Evolutionary conservation across 2,797 vertebrate species (phyloP).

Genomic region (Enteromius radiatus): DNA sequence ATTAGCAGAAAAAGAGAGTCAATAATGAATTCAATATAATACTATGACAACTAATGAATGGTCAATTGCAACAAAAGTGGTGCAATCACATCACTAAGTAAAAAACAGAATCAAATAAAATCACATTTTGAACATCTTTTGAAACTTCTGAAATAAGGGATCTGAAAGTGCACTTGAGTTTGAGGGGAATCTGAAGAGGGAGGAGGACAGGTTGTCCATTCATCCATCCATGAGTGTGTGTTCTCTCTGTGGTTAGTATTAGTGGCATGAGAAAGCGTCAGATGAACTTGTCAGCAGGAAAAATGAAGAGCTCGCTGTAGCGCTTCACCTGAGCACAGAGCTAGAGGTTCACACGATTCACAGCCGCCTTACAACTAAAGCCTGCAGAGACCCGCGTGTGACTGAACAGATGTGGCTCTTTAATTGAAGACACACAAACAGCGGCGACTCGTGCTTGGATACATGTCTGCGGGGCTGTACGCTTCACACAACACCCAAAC

Average conservation of each 20-base stretch:
- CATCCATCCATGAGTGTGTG: background rate
- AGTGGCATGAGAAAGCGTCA: background rate
- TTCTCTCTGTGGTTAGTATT: background rate
- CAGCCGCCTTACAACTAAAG: conserved; percentile 17
- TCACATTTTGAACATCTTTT: background rate
- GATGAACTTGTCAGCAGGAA: background rate
- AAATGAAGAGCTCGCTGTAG: background rate
- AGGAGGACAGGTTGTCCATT: background rate
- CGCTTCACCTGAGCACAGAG: background rate
- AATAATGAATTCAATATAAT: background rate
- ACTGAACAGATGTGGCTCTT: conserved; percentile 30
- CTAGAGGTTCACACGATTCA: background rate
- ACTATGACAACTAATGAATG: background rate
- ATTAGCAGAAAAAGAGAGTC: background rate
- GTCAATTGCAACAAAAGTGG: background rate
- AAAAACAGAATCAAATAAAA: background rate
- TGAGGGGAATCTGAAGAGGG: conserved; percentile 9
- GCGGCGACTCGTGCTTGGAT: background rate
- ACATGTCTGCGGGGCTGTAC: background rate
- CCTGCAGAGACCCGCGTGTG: conserved; percentile 9
- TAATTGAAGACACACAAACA: conserved; percentile 12
- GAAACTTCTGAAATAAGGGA: background rate
- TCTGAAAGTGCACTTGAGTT: conserved; percentile 55
- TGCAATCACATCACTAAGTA: background rate
- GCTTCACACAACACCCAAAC: background rate